These are phyloP conservation scores for Butorides virescens DNA, from an alignment of 2,113 vertebrate genomes.

Conservation along the genomic window DNA sequence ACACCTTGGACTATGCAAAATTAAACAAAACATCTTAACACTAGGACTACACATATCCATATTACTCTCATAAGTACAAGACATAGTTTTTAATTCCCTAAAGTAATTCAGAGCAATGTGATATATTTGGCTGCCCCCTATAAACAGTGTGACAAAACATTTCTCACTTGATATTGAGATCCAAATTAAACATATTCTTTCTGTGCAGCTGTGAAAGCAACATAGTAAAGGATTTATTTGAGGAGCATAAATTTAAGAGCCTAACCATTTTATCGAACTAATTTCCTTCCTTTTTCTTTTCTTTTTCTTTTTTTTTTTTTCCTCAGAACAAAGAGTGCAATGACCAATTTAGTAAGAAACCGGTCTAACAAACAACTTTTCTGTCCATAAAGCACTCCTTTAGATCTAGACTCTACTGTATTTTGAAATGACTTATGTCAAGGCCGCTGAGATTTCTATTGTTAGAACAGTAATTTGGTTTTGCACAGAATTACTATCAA, in stretches of 20 bases:
- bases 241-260: neutral
- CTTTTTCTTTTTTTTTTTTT: neutral
- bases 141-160: neutral
- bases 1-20: neutral
- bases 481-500: constrained; percentile 44
- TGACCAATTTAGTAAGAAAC: constrained; percentile 19
- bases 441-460: constrained; percentile 55
- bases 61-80: neutral
- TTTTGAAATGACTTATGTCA: constrained; percentile 45
- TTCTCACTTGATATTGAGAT: constrained; percentile 5
- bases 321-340: neutral
- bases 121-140: neutral
- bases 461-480: constrained; percentile 61
- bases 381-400: neutral
- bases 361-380: constrained; percentile 8
- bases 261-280: neutral
- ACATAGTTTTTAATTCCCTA: neutral
- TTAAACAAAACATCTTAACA: neutral
- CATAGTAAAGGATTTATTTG: neutral
- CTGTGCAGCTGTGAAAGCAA: neutral
- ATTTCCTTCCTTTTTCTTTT: neutral
- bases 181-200: constrained; percentile 19
- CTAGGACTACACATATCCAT: neutral
- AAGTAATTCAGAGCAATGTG: neutral
- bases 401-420: constrained; percentile 11